Conservation (phyloP, 1,140 invertebrate genomes). For the Eupeodes corollae region DNA sequence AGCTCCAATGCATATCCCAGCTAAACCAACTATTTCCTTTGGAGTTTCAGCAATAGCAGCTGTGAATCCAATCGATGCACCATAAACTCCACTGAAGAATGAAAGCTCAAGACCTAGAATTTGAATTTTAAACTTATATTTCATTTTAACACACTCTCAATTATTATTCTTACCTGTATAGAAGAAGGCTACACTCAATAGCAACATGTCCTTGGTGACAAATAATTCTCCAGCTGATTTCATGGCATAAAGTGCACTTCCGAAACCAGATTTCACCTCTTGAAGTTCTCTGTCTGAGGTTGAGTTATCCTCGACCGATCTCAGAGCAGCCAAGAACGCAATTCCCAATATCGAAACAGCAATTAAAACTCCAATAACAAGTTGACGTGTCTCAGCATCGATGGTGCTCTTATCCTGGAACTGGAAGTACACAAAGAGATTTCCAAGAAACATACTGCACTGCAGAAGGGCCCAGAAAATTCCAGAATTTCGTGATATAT, state of each 20-base stretch:
- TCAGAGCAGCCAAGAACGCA: slow-evolving; percentile 52
- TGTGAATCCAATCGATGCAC: slow-evolving; percentile 80
- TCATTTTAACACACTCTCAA: neutral
- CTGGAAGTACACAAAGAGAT: slow-evolving; percentile 84
- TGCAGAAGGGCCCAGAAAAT: slow-evolving; percentile 94
- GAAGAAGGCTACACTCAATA: slow-evolving; percentile 74
- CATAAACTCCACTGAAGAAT: slow-evolving; percentile 92
- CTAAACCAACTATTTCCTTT: slow-evolving; percentile 78
- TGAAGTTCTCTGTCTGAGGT: slow-evolving; percentile 44
- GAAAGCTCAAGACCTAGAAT: slow-evolving; percentile 75
- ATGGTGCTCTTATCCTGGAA: slow-evolving; percentile 66
- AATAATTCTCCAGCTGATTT: slow-evolving; percentile 64
- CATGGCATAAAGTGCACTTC: slow-evolving; percentile 53
- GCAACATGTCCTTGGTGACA: slow-evolving; percentile 68
- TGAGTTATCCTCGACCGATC: slow-evolving; percentile 44
- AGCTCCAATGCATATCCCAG: slow-evolving; percentile 83
- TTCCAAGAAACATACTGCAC: slow-evolving; percentile 82
- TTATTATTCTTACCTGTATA: slow-evolving; percentile 58
- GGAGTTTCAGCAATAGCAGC: slow-evolving; percentile 58
- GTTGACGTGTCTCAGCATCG: slow-evolving; percentile 49
- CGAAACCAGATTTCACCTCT: slow-evolving; percentile 43
- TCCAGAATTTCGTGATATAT: slow-evolving; percentile 85
- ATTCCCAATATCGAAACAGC: slow-evolving; percentile 57
- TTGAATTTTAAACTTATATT: slow-evolving; percentile 9
- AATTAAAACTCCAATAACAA: slow-evolving; percentile 66